These are phyloP conservation scores for Artibeus jamaicensis DNA, from an alignment of 2,797 vertebrate genomes.

Conservation along the genomic window DNA sequence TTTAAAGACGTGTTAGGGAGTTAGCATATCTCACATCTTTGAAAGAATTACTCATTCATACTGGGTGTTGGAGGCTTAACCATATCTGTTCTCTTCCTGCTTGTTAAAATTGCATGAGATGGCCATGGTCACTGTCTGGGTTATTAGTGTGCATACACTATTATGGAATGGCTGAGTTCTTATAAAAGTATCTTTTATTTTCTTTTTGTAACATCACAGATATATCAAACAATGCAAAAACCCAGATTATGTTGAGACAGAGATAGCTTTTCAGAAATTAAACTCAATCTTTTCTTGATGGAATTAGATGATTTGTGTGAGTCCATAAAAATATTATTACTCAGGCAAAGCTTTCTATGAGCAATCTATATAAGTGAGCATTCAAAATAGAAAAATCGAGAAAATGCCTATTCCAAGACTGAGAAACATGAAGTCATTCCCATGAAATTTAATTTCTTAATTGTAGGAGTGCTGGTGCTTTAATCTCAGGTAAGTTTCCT, in stretches of 20 bases:
- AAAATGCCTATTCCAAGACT: neutral
- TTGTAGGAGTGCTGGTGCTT: constrained; percentile 19
- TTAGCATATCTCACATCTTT: neutral
- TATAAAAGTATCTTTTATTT: neutral
- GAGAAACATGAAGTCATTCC: neutral
- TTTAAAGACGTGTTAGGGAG: constrained; percentile 16
- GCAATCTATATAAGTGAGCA: neutral
- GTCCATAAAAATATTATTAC: neutral
- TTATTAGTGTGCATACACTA: neutral
- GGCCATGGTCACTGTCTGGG: neutral
- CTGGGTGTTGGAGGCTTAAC: neutral
- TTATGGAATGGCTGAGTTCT: neutral
- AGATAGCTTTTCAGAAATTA: constrained; percentile 32
- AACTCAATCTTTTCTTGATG: neutral
- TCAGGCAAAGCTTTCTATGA: neutral
- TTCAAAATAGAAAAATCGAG: neutral
- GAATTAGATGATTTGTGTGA: neutral
- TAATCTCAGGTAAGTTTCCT: neutral
- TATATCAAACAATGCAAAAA: neutral
- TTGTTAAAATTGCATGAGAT: neutral
- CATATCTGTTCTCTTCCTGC: neutral
- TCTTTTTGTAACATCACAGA: neutral
- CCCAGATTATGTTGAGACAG: neutral
- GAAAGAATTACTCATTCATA: neutral
- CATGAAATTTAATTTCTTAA: constrained; percentile 27